Conservation (phyloP, 2,113 vertebrate genomes). For the Vombatus ursinus region DNA sequence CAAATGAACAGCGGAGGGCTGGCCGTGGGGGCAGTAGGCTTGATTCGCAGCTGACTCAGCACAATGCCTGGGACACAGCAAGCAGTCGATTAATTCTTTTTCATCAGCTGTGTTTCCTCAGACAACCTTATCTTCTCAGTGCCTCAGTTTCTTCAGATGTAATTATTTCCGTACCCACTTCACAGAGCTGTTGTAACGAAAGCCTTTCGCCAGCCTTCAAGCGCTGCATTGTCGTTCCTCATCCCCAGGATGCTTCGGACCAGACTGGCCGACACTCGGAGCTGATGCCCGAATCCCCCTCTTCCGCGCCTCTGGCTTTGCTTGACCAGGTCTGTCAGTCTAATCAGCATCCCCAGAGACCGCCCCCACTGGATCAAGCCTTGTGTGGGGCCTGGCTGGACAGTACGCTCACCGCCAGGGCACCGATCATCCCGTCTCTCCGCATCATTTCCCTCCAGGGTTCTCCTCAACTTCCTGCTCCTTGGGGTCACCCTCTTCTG, state of each 20-base stretch:
- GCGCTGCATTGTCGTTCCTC: no score
- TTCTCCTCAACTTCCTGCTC: neutral
- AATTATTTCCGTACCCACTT: no score
- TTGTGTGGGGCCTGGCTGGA: neutral
- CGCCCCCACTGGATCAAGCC: neutral
- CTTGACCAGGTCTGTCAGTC: neutral
- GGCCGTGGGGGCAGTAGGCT: no score
- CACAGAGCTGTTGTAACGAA: no score
- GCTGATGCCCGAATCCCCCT: neutral
- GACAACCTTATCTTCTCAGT: no score
- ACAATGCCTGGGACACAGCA: no score
- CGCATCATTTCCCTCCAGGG: neutral
- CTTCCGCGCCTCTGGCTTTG: neutral
- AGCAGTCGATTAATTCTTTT: no score
- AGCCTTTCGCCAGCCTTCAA: no score
- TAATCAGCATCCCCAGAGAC: neutral
- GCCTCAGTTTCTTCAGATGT: no score
- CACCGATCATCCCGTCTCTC: neutral
- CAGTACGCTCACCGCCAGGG: neutral
- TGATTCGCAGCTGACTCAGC: no score
- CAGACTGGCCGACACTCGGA: neutral
- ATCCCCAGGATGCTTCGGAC: neutral
- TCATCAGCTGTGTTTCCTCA: no score
- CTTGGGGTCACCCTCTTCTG: neutral
- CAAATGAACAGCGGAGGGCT: no score